These are phyloP conservation scores for Hemicrepidius hirtus DNA, from an alignment of 2,888 invertebrate genomes.

Conservation along the genomic window DNA sequence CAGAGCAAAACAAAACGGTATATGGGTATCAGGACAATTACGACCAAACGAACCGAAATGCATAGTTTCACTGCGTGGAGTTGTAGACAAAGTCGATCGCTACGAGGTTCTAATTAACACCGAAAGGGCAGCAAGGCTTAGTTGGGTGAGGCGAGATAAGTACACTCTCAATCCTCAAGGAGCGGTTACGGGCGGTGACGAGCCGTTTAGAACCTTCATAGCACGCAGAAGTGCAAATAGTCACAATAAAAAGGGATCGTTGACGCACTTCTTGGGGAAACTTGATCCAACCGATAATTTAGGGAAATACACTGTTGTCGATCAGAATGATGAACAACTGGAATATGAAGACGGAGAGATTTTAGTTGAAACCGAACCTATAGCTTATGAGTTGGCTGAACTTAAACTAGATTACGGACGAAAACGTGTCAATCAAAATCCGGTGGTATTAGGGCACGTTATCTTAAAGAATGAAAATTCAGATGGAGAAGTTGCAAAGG, in stretches of 20 bases:
- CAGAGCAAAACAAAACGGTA: conserved; percentile 81
- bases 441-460: conserved; percentile 68
- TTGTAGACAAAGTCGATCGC: conserved; percentile 73
- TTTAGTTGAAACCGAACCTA: conserved; percentile 87
- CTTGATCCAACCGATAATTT: conserved; percentile 79
- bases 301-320: conserved; percentile 82
- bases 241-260: conserved; percentile 63
- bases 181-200: conserved; percentile 77
- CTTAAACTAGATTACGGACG: conserved; percentile 68
- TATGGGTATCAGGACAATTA: conserved; percentile 84
- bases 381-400: conserved; percentile 82
- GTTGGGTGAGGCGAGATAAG: conserved; percentile 86
- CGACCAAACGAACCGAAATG: conserved; percentile 77
- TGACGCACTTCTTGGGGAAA: conserved; percentile 81
- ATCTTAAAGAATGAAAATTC: conserved; percentile 70
- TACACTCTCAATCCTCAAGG: conserved; percentile 80
- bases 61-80: conserved; percentile 78
- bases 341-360: conserved; percentile 82
- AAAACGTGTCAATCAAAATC: conserved; percentile 66
- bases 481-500: conserved; percentile 74
- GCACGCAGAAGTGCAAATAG: conserved; percentile 63
- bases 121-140: conserved; percentile 84
- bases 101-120: conserved; percentile 87
- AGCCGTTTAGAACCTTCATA: conserved; percentile 64
- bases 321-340: conserved; percentile 76